phyloP scores from a whole-genome alignment of 2,888 invertebrate genomes.

The Dynastes tityus region DNA sequence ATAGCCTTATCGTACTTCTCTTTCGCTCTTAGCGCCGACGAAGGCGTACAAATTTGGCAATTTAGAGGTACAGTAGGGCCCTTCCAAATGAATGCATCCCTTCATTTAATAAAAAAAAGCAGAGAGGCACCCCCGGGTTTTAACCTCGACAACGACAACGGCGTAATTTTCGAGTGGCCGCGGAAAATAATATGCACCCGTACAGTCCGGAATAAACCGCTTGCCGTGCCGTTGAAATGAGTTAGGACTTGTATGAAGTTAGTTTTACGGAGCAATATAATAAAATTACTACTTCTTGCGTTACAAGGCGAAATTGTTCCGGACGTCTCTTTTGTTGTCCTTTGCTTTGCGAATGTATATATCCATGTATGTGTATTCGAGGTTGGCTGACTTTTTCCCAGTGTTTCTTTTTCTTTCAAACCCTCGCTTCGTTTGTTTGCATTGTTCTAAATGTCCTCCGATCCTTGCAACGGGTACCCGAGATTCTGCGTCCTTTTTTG shows the following conservation, averaged over 20 bases:
- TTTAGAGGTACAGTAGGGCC: constrained; percentile 12
- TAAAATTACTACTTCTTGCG: constrained; percentile 25
- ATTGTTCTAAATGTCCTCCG: constrained; percentile 41
- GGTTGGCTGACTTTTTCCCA: background rate
- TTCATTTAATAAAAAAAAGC: constrained; percentile 31
- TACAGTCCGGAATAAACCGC: background rate
- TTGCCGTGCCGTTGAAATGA: background rate
- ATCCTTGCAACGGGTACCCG: constrained; percentile 26
- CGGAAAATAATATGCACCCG: background rate
- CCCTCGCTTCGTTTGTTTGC: constrained; percentile 28
- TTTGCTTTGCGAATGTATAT: constrained; percentile 6
- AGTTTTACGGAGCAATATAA: constrained; percentile 5
- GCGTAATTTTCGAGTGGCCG: constrained; percentile 2
- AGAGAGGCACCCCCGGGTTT: background rate
- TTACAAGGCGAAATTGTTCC: constrained; percentile 25
- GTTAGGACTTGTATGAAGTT: constrained; percentile 22
- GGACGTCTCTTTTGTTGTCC: constrained; percentile 24
- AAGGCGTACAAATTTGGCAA: constrained; percentile 21
- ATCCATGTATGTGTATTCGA: constrained; percentile 7
- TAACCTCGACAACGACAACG: constrained; percentile 5
- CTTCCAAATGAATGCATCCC: constrained; percentile 6
- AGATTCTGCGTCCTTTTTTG: constrained; percentile 31
- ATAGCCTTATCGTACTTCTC: constrained; percentile 4
- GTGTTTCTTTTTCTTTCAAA: constrained; percentile 31
- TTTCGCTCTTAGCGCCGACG: background rate